These are phyloP conservation scores for Trypoxylon attenuatum DNA, from an alignment of 2,888 invertebrate genomes.

Conservation along the genomic window DNA sequence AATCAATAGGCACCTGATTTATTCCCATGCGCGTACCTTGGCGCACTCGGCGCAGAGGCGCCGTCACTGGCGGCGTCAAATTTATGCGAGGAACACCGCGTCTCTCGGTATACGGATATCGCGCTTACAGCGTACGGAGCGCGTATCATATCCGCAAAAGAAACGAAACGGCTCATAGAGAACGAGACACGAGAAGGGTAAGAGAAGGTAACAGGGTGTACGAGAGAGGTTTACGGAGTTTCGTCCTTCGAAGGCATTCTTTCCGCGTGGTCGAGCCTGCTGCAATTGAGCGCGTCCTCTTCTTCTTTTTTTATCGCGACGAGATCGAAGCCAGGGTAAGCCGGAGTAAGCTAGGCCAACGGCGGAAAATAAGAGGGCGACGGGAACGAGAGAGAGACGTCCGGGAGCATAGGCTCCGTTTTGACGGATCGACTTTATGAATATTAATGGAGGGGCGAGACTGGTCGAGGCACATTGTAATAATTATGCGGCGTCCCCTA, in stretches of 20 bases:
- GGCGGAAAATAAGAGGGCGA: constrained; percentile 11
- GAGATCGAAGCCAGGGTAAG: too few species aligned
- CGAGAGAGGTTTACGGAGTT: too few species aligned
- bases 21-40: constrained; percentile 51
- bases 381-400: constrained; percentile 20
- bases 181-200: background rate
- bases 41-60: constrained; percentile 28
- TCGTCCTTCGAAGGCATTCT: constrained; percentile 1
- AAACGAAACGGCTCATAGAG: too few species aligned
- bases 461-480: constrained; percentile 38
- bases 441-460: constrained; percentile 49
- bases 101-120: too few species aligned
- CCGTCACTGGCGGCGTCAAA: constrained; percentile 25
- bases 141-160: constrained; percentile 5
- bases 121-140: too few species aligned
- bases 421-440: constrained; percentile 57
- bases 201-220: too few species aligned
- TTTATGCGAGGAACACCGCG: constrained; percentile 23
- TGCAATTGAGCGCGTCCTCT: constrained; percentile 5
- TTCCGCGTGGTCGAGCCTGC: background rate
- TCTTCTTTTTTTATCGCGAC: too few species aligned
- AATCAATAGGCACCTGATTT: constrained; percentile 62
- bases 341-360: too few species aligned
- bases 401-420: too few species aligned
- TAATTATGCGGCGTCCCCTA: constrained; percentile 53